phyloP scores from a whole-genome alignment of 2,888 invertebrate species.

The Lochmaea capreae region DNA sequence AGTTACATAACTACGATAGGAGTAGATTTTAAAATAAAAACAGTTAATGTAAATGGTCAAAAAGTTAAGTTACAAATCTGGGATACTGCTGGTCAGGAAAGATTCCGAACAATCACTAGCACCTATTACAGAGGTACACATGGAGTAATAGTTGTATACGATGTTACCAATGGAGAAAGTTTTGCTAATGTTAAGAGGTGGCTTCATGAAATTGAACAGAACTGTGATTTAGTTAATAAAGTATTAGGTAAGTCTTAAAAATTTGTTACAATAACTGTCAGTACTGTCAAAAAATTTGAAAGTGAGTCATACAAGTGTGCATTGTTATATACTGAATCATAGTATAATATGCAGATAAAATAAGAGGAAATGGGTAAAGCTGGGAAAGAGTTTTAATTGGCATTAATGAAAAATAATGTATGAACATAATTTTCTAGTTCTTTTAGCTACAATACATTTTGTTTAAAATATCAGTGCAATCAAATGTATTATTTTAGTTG shows the following conservation, averaged over 20 bases:
- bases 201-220: slow-evolving; percentile 99
- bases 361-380: no score
- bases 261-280: not conserved
- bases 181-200: slow-evolving; percentile 99
- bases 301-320: no score
- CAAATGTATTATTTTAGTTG: slow-evolving; percentile 73
- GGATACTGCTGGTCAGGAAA: slow-evolving; percentile 98
- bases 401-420: no score
- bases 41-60: slow-evolving; percentile 90
- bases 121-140: slow-evolving; percentile 99
- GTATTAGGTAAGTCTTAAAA: slow-evolving; percentile 82
- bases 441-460: not conserved
- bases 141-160: slow-evolving; percentile 99
- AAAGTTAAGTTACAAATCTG: slow-evolving; percentile 96
- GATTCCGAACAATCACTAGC: slow-evolving; percentile 98
- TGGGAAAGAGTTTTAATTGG: no score
- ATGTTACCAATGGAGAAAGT: slow-evolving; percentile 98
- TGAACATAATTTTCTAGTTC: no score
- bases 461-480: not conserved
- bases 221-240: slow-evolving; percentile 99
- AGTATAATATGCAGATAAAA: no score
- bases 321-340: no score
- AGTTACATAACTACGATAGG: slow-evolving; percentile 99
- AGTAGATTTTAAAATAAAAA: slow-evolving; percentile 99
- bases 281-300: not conserved